phyloP scores from a whole-genome alignment of 2,797 vertebrate species.

The Cossypha polioptera region DNA sequence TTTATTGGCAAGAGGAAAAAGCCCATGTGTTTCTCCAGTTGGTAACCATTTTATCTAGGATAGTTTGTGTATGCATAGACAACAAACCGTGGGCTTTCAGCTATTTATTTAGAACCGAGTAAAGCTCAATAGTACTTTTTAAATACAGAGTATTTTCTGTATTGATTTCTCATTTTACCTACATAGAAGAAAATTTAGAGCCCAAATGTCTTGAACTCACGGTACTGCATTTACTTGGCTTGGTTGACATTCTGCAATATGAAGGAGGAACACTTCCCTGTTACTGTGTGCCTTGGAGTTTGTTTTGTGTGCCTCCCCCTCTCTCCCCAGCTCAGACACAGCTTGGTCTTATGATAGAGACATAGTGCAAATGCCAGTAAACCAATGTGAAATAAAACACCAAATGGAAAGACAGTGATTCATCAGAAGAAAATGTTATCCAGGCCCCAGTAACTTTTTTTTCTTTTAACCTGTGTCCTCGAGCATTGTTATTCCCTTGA shows the following conservation, averaged over 20 bases:
- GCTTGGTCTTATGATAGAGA: slow-evolving; percentile 50
- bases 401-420: slow-evolving; percentile 77
- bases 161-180: not conserved
- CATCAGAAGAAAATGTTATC: slow-evolving; percentile 69
- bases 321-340: slow-evolving; percentile 37
- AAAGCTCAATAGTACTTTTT: not conserved
- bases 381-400: slow-evolving; percentile 78
- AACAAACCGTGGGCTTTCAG: not conserved
- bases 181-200: not conserved
- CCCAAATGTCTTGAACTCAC: not conserved
- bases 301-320: not conserved
- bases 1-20: not conserved
- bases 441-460: slow-evolving; percentile 31
- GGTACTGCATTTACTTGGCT: not conserved
- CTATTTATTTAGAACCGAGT: not conserved
- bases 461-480: slow-evolving; percentile 45
- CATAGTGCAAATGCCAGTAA: slow-evolving; percentile 75
- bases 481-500: slow-evolving; percentile 26
- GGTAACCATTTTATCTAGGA: not conserved
- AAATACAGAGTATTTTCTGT: not conserved
- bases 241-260: not conserved
- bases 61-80: not conserved
- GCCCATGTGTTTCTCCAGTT: not conserved
- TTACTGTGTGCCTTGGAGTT: not conserved
- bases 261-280: slow-evolving; percentile 11